These are phyloP conservation scores for Mamestra brassicae DNA, from an alignment of 2,888 invertebrate genomes.

Conservation along the genomic window DNA sequence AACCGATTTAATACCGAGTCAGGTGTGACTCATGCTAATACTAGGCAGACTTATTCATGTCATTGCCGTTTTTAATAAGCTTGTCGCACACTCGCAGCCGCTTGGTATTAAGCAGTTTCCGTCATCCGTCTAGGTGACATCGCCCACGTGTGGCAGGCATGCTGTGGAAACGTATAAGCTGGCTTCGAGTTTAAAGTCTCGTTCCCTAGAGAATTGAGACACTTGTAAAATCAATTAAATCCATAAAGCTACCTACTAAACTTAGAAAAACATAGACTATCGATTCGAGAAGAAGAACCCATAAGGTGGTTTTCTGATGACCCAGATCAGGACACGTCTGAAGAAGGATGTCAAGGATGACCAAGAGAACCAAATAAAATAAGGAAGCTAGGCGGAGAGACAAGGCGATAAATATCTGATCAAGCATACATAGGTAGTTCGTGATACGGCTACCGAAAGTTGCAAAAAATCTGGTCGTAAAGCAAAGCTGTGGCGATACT, in stretches of 20 bases:
- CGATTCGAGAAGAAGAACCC: no score
- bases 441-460: background rate
- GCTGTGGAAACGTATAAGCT: no score
- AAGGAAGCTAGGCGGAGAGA: background rate
- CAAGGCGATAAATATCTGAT: background rate
- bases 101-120: conserved; percentile 21
- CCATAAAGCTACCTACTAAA: no score
- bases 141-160: background rate
- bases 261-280: no score
- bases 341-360: background rate
- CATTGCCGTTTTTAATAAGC: conserved; percentile 29
- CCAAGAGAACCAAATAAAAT: background rate
- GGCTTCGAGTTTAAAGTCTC: no score
- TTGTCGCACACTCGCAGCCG: conserved; percentile 5
- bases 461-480: background rate
- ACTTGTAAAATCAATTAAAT: no score
- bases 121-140: conserved; percentile 29
- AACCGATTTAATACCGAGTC: conserved; percentile 2
- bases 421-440: no score
- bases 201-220: no score
- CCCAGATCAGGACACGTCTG: background rate
- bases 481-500: background rate
- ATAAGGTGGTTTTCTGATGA: background rate
- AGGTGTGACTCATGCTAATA: conserved; percentile 40
- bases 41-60: conserved; percentile 28